Evolutionary conservation across 1,140 invertebrate genomes (phyloP), one percentile per base, ranked within the genome.

Genomic region (Babylonia areolata): DNA sequence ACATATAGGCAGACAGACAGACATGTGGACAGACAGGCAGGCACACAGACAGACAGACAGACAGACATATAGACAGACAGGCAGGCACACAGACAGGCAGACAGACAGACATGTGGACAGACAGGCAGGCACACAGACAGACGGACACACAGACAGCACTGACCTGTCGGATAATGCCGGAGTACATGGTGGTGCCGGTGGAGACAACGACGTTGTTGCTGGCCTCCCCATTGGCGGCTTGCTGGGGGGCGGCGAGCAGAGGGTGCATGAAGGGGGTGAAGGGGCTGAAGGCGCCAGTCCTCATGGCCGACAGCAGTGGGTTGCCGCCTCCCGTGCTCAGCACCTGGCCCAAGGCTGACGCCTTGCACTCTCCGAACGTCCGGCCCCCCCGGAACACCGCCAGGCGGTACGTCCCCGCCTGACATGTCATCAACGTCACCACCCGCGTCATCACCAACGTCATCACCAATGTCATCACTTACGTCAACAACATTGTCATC

Each of bases 111-210:
- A 35, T 31, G 20, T 23, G 23, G 28, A 20, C 69, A 20, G 28
- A 73, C 31, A 73, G 9, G 5, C 71, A 73, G 31, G 20, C 71
- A 73, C 31, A 9, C 71, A 35, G 1, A 35, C 71, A 73, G 31
- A 73, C 71, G 20, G 31, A 73, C 46, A 51, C 17, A 17, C 9
- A 51, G 46, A 51, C 46, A 51, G 9, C 46, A 51, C 75, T 77
- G 37, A 77, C 75, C 37, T 37, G 2, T 15, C 39, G 75, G 37
- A 77, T 23, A 2, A 77, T 39, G 9, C 75, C 75, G 20, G 75
- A 77, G 75, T 77, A 77, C 35, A 77, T 77, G 75, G 75, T 42
- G 37, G 37, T 28, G 12, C 75, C 75, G 75, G 75, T 77, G 35
- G 35, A 40, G 2, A 77, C 39, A 3, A 77, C 3, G 35, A 37